Evolutionary conservation across 2,113 vertebrate species (phyloP).

Genomic region (Brevimyrus niger): DNA sequence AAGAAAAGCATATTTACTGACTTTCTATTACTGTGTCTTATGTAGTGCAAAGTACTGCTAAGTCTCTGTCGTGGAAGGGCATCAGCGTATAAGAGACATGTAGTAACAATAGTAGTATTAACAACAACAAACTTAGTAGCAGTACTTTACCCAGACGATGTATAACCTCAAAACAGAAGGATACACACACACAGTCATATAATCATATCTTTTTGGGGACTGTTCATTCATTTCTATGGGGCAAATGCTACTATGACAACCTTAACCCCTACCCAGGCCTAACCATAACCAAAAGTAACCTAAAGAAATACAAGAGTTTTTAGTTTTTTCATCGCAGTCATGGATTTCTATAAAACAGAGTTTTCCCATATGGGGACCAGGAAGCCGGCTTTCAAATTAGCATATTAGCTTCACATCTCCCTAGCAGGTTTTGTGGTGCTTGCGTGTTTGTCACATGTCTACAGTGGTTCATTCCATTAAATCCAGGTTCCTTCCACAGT

Average conservation of each 20-base stretch:
- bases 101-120: not conserved
- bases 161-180: not conserved
- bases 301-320: no score
- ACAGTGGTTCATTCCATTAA: no score
- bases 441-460: not conserved
- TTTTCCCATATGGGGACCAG: no score
- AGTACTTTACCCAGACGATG: not conserved
- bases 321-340: no score
- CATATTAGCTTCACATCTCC: not conserved
- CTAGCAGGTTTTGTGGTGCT: not conserved
- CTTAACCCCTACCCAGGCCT: no score
- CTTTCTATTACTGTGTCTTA: conserved; percentile 44
- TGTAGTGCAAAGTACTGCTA: not conserved
- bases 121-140: no score
- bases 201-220: no score
- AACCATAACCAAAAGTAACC: no score
- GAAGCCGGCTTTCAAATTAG: not conserved
- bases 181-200: not conserved
- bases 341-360: no score
- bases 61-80: not conserved
- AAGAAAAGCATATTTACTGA: conserved; percentile 57
- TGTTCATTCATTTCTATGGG: no score
- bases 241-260: no score
- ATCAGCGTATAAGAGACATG: not conserved
- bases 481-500: not conserved